Evolutionary conservation across 2,888 invertebrate genomes (phyloP).

Genomic region (Andrena chrysosceles): DNA sequence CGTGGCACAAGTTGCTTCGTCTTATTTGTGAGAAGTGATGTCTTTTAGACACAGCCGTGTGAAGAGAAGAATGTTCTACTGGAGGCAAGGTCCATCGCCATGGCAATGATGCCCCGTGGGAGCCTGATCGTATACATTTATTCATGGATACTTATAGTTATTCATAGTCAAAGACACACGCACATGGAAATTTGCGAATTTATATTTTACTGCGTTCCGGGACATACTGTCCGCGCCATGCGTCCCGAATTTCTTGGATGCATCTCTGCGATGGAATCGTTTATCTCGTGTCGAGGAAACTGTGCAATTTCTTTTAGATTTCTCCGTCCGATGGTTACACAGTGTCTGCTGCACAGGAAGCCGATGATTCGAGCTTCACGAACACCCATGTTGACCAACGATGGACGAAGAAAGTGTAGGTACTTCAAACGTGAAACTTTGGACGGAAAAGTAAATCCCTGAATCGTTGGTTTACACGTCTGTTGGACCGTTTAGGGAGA

Average conservation of each 20-base stretch:
- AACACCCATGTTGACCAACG: conserved; percentile 13
- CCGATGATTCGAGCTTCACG: conserved; percentile 8
- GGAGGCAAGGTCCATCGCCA: not conserved
- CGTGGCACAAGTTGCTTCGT: no score
- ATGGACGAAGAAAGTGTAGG: conserved; percentile 24
- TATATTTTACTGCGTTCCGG: not conserved
- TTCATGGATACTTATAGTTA: not conserved
- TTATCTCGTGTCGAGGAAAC: not conserved
- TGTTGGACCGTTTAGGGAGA: conserved; percentile 31
- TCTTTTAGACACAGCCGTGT: no score
- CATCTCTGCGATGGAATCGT: not conserved
- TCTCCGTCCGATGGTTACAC: not conserved
- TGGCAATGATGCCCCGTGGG: not conserved
- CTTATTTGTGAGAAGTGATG: no score
- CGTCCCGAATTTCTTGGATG: not conserved
- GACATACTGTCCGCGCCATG: not conserved
- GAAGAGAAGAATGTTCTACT: not conserved
- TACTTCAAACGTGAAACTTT: conserved; percentile 45
- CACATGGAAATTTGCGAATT: not conserved
- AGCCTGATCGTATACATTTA: not conserved
- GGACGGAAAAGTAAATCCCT: conserved; percentile 22
- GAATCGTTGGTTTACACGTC: conserved; percentile 23
- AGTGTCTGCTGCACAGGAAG: not conserved
- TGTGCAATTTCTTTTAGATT: not conserved
- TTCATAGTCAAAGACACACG: not conserved